phyloP scores from a whole-genome alignment of 2,888 invertebrate genomes.

The Nemotelus pantherinus region DNA sequence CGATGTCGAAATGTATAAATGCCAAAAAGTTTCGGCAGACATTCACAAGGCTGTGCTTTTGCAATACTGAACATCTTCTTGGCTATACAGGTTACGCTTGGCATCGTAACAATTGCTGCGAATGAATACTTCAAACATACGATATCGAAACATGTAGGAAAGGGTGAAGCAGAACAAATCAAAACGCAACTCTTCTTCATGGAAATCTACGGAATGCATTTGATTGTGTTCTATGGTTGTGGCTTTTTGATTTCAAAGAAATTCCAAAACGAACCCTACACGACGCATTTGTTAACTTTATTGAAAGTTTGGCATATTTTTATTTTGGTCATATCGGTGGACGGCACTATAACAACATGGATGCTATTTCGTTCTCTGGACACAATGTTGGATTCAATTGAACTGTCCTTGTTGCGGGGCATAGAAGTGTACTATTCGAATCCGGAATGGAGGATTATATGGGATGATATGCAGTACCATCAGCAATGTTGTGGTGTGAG shows the following conservation, averaged over 20 bases:
- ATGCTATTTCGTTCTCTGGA: conserved; percentile 30
- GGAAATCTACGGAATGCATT: conserved; percentile 46
- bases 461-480: conserved; percentile 60
- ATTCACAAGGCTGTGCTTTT: conserved; percentile 33
- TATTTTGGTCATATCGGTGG: conserved; percentile 46
- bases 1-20: conserved; percentile 49
- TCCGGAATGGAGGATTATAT: conserved; percentile 62
- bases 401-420: conserved; percentile 57
- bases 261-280: conserved; percentile 41
- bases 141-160: conserved; percentile 43
- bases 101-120: conserved; percentile 25
- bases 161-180: conserved; percentile 44
- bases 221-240: conserved; percentile 46
- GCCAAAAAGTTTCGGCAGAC: conserved; percentile 41
- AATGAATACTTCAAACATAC: conserved; percentile 43
- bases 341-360: conserved; percentile 44
- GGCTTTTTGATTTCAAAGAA: conserved; percentile 43
- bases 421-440: conserved; percentile 61
- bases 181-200: conserved; percentile 43
- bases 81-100: conserved; percentile 45
- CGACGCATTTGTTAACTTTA: conserved; percentile 45
- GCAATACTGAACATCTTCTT: conserved; percentile 37
- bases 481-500: conserved; percentile 62
- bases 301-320: conserved; percentile 50
- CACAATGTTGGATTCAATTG: conserved; percentile 49